Percentiles rank a stretch among this genome's conserved stretches.
These are phyloP conservation scores for Aradophagus sp. DNA, from an alignment of 1,140 invertebrate species.

Conservation along the genomic window DNA sequence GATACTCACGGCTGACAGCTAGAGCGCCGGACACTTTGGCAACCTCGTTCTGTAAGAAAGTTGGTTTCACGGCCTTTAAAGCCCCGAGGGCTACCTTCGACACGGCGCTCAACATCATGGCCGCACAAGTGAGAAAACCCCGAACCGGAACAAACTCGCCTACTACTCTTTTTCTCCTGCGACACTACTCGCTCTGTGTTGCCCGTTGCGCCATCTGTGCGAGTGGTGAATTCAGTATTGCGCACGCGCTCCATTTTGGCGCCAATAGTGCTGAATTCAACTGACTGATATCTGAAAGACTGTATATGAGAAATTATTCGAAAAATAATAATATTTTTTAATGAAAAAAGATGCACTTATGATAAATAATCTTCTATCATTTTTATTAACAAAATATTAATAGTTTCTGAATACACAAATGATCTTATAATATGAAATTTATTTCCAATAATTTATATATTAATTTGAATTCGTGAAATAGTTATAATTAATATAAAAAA, in stretches of 20 bases:
- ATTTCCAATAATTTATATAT: too few species aligned
- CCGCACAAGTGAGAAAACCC: slow-evolving; percentile 66
- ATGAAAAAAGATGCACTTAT: too few species aligned
- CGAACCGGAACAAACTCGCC: slow-evolving; percentile 57
- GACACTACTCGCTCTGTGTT: neutral
- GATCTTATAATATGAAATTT: too few species aligned
- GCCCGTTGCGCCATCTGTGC: neutral
- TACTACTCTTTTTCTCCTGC: slow-evolving; percentile 6
- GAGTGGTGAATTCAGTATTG: neutral
- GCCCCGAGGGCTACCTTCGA: slow-evolving; percentile 77
- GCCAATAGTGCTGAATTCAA: too few species aligned
- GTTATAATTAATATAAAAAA: too few species aligned
- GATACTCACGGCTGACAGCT: slow-evolving; percentile 78
- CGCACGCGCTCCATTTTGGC: neutral
- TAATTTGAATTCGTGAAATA: too few species aligned
- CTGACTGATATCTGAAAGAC: too few species aligned
- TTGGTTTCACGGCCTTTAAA: slow-evolving; percentile 78
- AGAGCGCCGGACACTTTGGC: slow-evolving; percentile 75
- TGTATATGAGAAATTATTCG: too few species aligned
- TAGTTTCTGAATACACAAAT: too few species aligned
- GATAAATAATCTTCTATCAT: too few species aligned
- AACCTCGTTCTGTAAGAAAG: slow-evolving; percentile 76
- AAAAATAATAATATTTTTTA: too few species aligned
- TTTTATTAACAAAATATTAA: too few species aligned
- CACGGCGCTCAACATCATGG: slow-evolving; percentile 80